Base-by-base conservation (phyloP, 1,140 invertebrate genomes). In the Steinernema feltiae region DNA sequence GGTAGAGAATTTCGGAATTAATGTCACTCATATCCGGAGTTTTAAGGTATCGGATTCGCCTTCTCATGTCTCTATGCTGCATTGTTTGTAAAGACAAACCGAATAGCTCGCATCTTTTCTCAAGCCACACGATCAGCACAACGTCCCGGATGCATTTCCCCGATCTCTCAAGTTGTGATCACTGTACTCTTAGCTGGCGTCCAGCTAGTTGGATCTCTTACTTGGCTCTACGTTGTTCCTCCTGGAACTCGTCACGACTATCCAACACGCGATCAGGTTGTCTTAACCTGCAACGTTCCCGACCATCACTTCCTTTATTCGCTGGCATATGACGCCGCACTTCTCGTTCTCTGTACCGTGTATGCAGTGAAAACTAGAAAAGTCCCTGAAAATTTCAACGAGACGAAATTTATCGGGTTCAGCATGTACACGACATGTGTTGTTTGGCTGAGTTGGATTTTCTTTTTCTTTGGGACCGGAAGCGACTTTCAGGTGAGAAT, bases 391-490 rank as follows among this genome's bases (percentile, higher is more conserved):
- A 92, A 92, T 82, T 90, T 91, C 82, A 91, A 91, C 82, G 90
- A 91, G 82, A 89, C 91, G 0, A 90, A 91, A 71, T 91, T 90
- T 81, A 91, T 92, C 78, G 91, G 91, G 29, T 92, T 92, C 84
- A 90, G 91, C 0, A 92, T 92, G 88, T 92, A 92, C 84, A 92
- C 92, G 0, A 92, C 91, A 0, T 91, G 91, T 79, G 90, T 92
- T 27, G 89, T 92, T n/a, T 92, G 92, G 92, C 84, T 92, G 35
- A 91, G 91, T 12, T 92, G 92, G 81, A 89, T 92, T 1, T 91
- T 91, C 1, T 89, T 92, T 1, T 92, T 91, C 86, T 88, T 92
- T 83, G 89, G 89, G 15, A 88, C 89, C 0, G 87, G 87, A 1
- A 88, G 87, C 74, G 87, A 89, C 32, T 90, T 89, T 74, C 87